Base-by-base conservation (phyloP, 2,113 vertebrate species). In the Pangasianodon gigas region DNA sequence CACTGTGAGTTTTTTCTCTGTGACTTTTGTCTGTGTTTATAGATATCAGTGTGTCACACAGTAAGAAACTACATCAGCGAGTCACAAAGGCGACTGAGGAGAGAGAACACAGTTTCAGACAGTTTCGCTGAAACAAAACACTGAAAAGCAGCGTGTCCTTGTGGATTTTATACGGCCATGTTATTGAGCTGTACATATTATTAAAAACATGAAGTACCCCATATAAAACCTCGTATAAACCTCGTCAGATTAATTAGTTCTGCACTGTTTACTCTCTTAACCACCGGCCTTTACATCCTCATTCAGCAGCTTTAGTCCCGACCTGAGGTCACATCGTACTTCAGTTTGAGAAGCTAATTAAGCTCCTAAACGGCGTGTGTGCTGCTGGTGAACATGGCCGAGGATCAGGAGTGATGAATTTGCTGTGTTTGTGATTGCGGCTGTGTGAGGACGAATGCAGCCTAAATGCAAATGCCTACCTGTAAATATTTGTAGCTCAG, bases 241-340 rank as follows among this genome's bases (percentile, higher is more conserved):
- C 44, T 79, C 11, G 13, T 80, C 48, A 52, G 77, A 29, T 46
- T 80, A 51, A 80, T 80, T 80, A 80, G 77, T 80, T 80, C 77
- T n/a, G 77, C 77, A 52, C 77, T 52, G 77, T 80, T 80, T 48
- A 52, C 77, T 80, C 77, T 51, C 77, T n/a, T 80, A 80, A 80
- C 77, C 77, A 80, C 26, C 46, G 46, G 46, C 46, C 77, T 51
- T 52, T 51, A 80, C 77, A 80, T 80, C 44, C 75, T 79, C 44
- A 6, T 48, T 5, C 75, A 26, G 75, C 75, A 77, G 75, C 41
- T 79, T 79, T 6, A 79, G 44, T 26, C 75, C 75, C 26, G 75
- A 79, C 75, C 75, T 24, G 2, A 26, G 48, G 77, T 80, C 77
- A 52, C 77, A 1, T 80, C 46, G 0, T 7, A 80, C 52, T 51